Conservation (phyloP, 2,888 invertebrate species). For the Hirtodrosophila confusa region DNA sequence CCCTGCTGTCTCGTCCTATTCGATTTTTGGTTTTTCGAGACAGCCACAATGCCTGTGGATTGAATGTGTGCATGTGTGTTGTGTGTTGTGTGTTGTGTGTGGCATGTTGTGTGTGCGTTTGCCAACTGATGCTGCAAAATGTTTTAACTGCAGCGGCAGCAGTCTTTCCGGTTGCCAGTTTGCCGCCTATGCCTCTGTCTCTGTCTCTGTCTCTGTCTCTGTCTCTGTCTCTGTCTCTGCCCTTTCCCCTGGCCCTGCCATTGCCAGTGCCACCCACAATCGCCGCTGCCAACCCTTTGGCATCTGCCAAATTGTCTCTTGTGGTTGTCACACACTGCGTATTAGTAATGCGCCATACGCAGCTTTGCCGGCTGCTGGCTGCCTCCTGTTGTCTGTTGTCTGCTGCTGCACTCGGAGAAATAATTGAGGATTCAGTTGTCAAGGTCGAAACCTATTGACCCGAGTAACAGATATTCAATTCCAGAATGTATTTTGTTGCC, state of each 20-base stretch:
- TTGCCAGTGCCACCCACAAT: slow-evolving; percentile 34
- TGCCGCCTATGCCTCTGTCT: slow-evolving; percentile 18
- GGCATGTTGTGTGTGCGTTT: slow-evolving; percentile 9
- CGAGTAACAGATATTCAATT: too few relatives aligned
- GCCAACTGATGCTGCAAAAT: slow-evolving; percentile 62
- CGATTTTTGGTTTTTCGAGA: slow-evolving; percentile 79
- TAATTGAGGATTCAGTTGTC: too few relatives aligned
- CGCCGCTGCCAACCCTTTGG: slow-evolving; percentile 65
- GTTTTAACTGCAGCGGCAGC: slow-evolving; percentile 71
- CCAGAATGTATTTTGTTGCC: too few relatives aligned
- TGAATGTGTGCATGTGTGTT: slow-evolving; percentile 41
- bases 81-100: slow-evolving; percentile 27
- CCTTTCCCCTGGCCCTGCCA: background rate
- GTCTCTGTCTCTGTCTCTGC: too few relatives aligned
- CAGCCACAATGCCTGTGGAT: slow-evolving; percentile 69
- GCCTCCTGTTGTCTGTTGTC: slow-evolving; percentile 12
- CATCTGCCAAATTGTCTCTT: slow-evolving; percentile 82
- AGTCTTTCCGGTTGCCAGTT: slow-evolving; percentile 53
- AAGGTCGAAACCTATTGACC: too few relatives aligned
- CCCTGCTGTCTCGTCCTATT: slow-evolving; percentile 23
- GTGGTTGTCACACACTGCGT: slow-evolving; percentile 79
- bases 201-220: too few relatives aligned
- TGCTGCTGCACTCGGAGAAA: background rate
- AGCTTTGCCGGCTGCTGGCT: slow-evolving; percentile 50
- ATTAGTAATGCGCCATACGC: slow-evolving; percentile 78